These are phyloP conservation scores for Cylindroiulus punctatus DNA, from an alignment of 2,888 invertebrate genomes.

Conservation along the genomic window DNA sequence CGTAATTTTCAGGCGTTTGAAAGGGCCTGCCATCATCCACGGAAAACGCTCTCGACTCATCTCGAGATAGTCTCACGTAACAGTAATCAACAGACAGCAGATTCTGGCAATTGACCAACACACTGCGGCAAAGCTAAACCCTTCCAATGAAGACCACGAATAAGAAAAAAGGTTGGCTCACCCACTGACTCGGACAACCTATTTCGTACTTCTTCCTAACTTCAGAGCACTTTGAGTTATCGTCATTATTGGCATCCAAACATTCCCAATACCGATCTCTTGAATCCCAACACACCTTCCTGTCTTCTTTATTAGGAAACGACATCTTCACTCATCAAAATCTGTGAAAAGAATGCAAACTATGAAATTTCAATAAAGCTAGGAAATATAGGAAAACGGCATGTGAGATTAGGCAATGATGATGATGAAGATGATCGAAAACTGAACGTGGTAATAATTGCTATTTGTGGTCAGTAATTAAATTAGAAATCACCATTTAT, in stretches of 20 bases:
- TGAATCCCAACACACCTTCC: conserved; percentile 83
- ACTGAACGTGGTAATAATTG: too few species aligned
- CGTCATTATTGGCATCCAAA: conserved; percentile 73
- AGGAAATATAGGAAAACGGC: too few species aligned
- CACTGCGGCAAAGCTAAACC: neutral
- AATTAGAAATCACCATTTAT: too few species aligned
- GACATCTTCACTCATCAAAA: conserved; percentile 54
- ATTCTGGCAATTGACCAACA: neutral
- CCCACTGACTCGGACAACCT: conserved; percentile 65
- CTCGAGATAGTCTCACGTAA: too few species aligned
- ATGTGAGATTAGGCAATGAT: too few species aligned
- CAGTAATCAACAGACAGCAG: too few species aligned
- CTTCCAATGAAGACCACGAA: neutral
- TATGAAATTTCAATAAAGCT: neutral
- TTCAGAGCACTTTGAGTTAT: conserved; percentile 75
- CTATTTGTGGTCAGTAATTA: too few species aligned
- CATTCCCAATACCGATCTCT: conserved; percentile 92
- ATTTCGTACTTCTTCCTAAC: conserved; percentile 68
- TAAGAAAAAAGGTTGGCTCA: conserved; percentile 58
- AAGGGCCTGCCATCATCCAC: too few species aligned
- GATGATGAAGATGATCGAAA: too few species aligned
- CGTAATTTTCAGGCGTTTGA: too few species aligned
- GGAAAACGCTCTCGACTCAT: too few species aligned
- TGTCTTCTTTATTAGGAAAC: conserved; percentile 81
- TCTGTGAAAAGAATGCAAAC: neutral